Evolutionary conservation across 2,113 vertebrate species (phyloP).

Genomic region (Epinephelus fuscoguttatus): DNA sequence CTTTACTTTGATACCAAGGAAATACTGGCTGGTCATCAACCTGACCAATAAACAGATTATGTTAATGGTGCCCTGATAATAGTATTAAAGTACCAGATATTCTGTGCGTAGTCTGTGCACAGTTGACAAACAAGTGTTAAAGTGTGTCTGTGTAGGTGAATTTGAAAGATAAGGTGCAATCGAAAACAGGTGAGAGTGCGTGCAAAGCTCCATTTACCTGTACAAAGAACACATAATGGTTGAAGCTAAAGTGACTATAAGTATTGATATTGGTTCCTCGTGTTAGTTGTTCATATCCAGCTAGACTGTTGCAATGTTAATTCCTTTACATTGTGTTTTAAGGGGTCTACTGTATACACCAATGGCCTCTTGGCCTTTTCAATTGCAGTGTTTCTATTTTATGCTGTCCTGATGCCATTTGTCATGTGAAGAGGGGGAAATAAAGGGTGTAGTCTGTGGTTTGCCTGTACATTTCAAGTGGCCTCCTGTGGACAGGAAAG

Average conservation of each 20-base stretch:
- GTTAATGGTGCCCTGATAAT: constrained; percentile 31
- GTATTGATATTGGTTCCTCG: neutral
- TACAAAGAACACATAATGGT: neutral
- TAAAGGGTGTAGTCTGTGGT: neutral
- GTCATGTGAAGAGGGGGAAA: neutral
- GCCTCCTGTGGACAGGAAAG: neutral
- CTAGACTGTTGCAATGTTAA: neutral
- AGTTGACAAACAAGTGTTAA: neutral
- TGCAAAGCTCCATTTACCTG: neutral
- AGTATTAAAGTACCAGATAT: constrained; percentile 2
- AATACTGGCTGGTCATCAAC: constrained; percentile 39
- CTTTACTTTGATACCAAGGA: constrained; percentile 34
- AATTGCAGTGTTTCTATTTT: neutral
- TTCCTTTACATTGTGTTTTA: neutral
- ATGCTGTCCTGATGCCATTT: neutral
- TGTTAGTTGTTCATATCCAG: neutral
- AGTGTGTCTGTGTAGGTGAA: neutral
- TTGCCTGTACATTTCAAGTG: neutral
- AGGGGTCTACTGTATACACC: neutral
- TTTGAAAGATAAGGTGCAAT: neutral
- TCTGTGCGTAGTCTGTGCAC: neutral
- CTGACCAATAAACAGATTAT: constrained; percentile 40
- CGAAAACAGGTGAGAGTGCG: neutral
- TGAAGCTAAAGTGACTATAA: neutral
- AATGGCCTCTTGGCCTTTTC: neutral